Evolutionary conservation across 1,140 invertebrate genomes (phyloP), one percentile per base, ranked within the genome.

Genomic region (Drosophila tropicalis): DNA sequence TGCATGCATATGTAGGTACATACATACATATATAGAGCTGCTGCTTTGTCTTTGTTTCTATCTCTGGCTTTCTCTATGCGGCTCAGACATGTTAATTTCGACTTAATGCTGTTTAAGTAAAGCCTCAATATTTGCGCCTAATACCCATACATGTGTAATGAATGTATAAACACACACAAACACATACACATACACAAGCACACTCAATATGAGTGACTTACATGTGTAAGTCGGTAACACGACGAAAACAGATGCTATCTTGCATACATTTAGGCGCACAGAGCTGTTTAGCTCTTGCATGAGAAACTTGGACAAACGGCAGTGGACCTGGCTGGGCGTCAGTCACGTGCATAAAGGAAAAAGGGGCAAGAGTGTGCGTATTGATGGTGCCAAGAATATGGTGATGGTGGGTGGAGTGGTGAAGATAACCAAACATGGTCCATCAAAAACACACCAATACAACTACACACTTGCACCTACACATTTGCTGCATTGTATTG

Each of bases 31-130:
- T 47, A 7, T 17, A 5, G 2, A 19, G 15, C 56, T 9, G 34
- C 34, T 40, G 15, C 13, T 39, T 39, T 17, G 29, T 25, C 41
- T 10, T 51, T 29, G n/a, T 40, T 39, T 39, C 9, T 60, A 13
- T 74, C 54, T 68, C 7, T 56, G 44, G 36, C 19, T 58, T 22
- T 70, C 62, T 70, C 10, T 41, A 39, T 71, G 64, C 70, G 83
- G 68, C 66, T 87, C 69, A 87, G 83, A 87, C 83, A 87, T 87
- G 83, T 87, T 87, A 89, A 87, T 87, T 87, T 83, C 79, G 72
- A 89, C 84, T 87, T 87, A 87, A 87, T 87, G 83, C 83, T 87
- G 83, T 87, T 87, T 89, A 87, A 87, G 83, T 80, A 87, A 87
- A 87, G 80, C 83, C 83, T 67, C 84, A 87, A 87, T 87, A 87